Base-by-base conservation (phyloP, 2,113 vertebrate species). In the Sisor rabdophorus region DNA sequence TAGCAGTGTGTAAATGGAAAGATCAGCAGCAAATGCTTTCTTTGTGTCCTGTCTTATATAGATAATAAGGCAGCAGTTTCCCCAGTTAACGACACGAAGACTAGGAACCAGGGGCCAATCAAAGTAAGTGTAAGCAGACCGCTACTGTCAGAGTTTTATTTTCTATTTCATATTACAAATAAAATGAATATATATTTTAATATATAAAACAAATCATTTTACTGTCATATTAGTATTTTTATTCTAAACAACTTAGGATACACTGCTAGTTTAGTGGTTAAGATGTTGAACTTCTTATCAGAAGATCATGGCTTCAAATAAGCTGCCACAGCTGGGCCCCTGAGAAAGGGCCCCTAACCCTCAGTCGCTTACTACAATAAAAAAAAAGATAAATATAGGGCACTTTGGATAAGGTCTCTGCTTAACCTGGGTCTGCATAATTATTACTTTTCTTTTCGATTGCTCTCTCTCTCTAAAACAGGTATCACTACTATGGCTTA, bases 1-100 rank as follows among this genome's bases (percentile, higher is more conserved):
- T 48, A 24, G 19, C 26, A 32, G 53, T 32, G 58, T 28, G 28
- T 28, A 53, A 47, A 70, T 60, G 40, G 19, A 15, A 71, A 50
- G 24, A 71, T 64, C 15, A 28, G 40, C 17, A 32, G 47, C 24
- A 63, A 71, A 72, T 67, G 2, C 32, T 56, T 40, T 47, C 50
- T 73, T 44, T 79, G 65, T 75, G 79, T 75, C 24, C 28, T 76
- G 20, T 44, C 52, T 58, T 83, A 16, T 68, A 83, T 78, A 93
- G 97, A 99, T 99, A 88, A 99, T 99, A 91, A 91, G 97, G 76
- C 97, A 99, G 78, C 97, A 99, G 84, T 99, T 99, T 87, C 97
- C 97, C 73, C 96, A 98, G 60, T 84, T 99, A 72, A 99, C 97
- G 0, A 99, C 97, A 81, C 92, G 97, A 87, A 91, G 97, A 89